Percentiles rank a stretch among this genome's conserved stretches.
Conservation (phyloP, 2,113 vertebrate genomes). For the Pedetes capensis region DNA sequence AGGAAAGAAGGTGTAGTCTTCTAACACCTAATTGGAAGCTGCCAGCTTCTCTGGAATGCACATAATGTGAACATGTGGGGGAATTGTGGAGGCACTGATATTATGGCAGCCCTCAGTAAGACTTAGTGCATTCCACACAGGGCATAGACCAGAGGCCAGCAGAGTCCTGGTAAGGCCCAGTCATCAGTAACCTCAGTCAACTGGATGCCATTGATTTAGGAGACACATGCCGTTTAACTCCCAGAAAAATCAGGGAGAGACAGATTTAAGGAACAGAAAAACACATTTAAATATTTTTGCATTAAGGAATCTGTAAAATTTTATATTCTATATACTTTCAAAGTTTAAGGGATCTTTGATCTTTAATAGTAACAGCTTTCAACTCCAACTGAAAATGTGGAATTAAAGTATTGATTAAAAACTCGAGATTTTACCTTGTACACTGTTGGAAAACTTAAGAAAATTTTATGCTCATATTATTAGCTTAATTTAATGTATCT, state of each 20-base stretch:
- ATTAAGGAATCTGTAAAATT: neutral
- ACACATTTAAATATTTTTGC: neutral
- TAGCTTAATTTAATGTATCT: slow-evolving; percentile 12
- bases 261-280: neutral
- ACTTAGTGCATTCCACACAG: neutral
- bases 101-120: neutral
- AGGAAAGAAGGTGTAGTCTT: neutral
- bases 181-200: neutral
- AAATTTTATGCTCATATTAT: neutral
- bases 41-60: neutral
- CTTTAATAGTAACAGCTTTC: neutral
- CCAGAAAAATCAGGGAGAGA: neutral
- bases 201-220: neutral
- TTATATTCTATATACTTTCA: neutral
- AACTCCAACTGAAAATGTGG: slow-evolving; percentile 5
- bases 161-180: neutral
- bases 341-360: neutral
- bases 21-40: neutral
- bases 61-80: rapidly evolving
- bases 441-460: neutral
- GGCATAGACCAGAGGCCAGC: neutral
- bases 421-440: neutral
- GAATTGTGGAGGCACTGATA: neutral
- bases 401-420: neutral
- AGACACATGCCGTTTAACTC: rapidly evolving